Evolutionary conservation across 2,888 invertebrate species (phyloP).

Genomic region (Morpho deidamia): DNA sequence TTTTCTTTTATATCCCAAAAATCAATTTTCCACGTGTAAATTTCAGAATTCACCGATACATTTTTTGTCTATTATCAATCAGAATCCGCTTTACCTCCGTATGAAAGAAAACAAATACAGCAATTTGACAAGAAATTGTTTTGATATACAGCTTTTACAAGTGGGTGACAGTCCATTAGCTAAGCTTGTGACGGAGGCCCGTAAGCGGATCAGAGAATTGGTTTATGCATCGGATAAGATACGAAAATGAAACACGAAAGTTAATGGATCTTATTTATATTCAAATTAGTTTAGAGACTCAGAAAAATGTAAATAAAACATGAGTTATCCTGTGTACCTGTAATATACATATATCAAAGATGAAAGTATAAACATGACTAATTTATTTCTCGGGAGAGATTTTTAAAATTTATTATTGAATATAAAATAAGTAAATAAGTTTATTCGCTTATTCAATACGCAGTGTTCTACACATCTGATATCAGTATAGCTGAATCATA

Average conservation of each 20-base stretch:
- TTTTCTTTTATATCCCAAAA: no score
- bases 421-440: no score
- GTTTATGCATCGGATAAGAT: constrained; percentile 12
- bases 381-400: no score
- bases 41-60: no score
- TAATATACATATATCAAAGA: no score
- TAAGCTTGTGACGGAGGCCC: constrained; percentile 10
- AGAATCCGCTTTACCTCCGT: background rate
- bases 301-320: constrained; percentile 10
- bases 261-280: constrained; percentile 14
- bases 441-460: no score
- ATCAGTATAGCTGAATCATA: no score
- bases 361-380: no score
- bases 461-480: no score
- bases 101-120: background rate
- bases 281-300: constrained; percentile 1
- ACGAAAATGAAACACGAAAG: constrained; percentile 10
- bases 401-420: no score
- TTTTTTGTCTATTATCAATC: no score
- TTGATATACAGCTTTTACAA: constrained; percentile 4
- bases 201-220: constrained; percentile 14
- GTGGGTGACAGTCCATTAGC: constrained; percentile 14
- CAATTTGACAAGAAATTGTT: background rate
- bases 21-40: no score
- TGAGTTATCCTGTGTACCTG: background rate